Base-by-base conservation (phyloP, 2,888 invertebrate genomes). In the Myopa testacea region DNA sequence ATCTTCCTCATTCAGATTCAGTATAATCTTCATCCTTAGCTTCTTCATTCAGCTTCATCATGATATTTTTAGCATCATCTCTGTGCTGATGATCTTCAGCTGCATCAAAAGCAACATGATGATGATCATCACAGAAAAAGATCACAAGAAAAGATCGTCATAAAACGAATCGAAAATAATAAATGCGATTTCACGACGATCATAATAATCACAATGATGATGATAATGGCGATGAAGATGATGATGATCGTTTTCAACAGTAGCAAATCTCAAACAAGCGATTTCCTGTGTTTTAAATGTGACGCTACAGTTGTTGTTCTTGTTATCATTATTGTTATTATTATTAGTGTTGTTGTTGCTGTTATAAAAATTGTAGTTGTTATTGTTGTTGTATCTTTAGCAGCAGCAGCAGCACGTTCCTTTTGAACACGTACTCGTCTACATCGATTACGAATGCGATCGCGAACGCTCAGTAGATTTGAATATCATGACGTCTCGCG, bases 261-360 rank as follows among this genome's bases (percentile, higher is more conserved):
- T 76, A 75, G 68, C 78, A 65, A 8, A 5, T 50, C 76, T 75
- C 78, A 81, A 81, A 81, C 78, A 79, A 81, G 79, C 78, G 75
- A 78, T 79, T 81, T 81, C 81, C 81, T 80, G 78, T 79, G 77
- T 80, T 76, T 45, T 68, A 74, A 68, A 55, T 76, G 69, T 78
- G 65, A 71, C 38, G 37, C 10, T 75, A 12, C 73, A 40, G 16
- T 55, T 34, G 52, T 71, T 52, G 45, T 45, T 45, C 45, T 45
- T 45, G 45, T 45, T 45, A 45, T 45, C 45, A 45, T 45, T 45
- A 45, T 45, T 45, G 10, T 45, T 45, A 10, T 45, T 45, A 45
- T 45, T 45, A 45, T 45, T 45, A 45, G 6, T 45, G 45, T 45
- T 45, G 45, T 45, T 45, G 45, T 6, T 45, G 45, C 10, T 68